Evolutionary conservation across 2,113 vertebrate genomes (phyloP).

Genomic region (Phyllostomus discolor): DNA sequence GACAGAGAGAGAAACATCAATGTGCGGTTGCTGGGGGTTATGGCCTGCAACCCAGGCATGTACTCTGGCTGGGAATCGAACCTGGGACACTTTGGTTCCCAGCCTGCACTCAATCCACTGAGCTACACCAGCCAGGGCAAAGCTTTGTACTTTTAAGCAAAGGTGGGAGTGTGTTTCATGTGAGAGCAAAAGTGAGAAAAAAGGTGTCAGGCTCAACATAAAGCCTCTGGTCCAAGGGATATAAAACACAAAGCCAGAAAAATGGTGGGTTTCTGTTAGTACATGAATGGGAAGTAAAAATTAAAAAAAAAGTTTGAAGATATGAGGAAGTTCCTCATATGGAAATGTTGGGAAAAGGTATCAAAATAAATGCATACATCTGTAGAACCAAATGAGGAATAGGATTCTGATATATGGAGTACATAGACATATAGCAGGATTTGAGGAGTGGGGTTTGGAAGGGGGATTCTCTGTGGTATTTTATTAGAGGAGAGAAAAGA

Average conservation of each 20-base stretch:
- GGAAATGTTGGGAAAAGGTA: neutral
- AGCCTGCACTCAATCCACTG: too few relatives aligned
- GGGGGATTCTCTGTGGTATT: neutral
- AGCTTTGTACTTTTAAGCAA: neutral
- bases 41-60: too few relatives aligned
- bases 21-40: too few relatives aligned
- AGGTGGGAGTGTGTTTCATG: neutral
- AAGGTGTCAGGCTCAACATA: neutral
- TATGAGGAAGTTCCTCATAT: neutral
- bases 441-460: neutral
- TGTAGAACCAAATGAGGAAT: neutral
- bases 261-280: neutral
- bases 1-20: too few relatives aligned
- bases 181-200: neutral
- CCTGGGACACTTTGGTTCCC: too few relatives aligned
- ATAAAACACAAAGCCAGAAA: neutral
- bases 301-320: neutral
- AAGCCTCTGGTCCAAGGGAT: neutral
- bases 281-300: neutral
- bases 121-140: neutral
- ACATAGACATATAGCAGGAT: neutral
- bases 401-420: neutral
- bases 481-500: neutral
- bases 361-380: neutral
- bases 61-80: too few relatives aligned